Conservation (phyloP, 2,888 invertebrate genomes). For the Oasisia sp. region DNA sequence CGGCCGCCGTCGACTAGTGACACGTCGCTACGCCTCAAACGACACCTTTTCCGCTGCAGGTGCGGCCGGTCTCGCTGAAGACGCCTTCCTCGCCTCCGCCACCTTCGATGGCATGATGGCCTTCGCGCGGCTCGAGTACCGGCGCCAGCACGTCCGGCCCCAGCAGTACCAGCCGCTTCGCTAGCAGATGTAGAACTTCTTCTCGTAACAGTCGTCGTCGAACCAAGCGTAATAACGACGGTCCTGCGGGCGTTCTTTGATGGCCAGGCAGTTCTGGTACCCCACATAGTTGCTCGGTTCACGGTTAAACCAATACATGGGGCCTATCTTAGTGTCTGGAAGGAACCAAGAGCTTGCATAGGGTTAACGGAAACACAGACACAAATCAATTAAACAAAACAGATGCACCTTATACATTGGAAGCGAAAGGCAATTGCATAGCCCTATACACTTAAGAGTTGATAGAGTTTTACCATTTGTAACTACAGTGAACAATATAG, state of each 20-base stretch:
- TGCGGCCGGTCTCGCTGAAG: neutral
- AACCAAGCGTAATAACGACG: neutral
- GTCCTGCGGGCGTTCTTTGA: neutral
- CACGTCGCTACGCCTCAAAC: neutral
- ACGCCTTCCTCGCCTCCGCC: neutral
- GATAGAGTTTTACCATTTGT: too few species aligned
- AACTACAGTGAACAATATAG: too few species aligned
- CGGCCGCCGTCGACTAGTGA: neutral
- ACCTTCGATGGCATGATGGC: neutral
- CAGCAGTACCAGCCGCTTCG: neutral
- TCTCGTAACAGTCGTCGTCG: slow-evolving; percentile 3
- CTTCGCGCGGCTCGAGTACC: neutral
- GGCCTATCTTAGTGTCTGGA: neutral
- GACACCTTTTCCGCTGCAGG: neutral
- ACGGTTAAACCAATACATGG: neutral
- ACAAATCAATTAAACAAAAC: neutral
- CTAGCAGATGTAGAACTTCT: slow-evolving; percentile 13
- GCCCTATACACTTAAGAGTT: too few species aligned
- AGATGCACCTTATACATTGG: too few species aligned
- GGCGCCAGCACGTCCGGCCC: neutral
- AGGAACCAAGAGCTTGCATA: neutral
- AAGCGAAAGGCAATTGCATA: too few species aligned
- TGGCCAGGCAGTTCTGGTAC: neutral
- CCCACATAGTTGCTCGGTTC: neutral
- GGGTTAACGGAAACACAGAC: neutral